Evolutionary conservation across 2,888 invertebrate species (phyloP).

Genomic region (Vanessa cardui): DNA sequence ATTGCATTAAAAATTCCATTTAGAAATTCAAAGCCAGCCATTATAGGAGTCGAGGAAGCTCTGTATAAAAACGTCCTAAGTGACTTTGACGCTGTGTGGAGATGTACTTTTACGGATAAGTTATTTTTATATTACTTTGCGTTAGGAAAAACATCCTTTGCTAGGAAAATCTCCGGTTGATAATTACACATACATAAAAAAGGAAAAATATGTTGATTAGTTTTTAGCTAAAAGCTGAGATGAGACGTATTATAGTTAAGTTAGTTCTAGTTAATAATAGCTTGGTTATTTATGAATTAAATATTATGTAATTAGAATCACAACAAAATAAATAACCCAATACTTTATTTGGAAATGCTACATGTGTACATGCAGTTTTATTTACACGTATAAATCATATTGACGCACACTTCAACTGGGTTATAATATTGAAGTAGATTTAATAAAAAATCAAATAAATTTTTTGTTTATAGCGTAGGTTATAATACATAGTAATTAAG

Average conservation of each 20-base stretch:
- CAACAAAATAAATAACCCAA: too few relatives aligned
- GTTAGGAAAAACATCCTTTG: constrained; percentile 6
- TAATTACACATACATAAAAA: constrained; percentile 5
- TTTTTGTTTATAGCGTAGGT: too few relatives aligned
- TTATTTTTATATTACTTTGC: constrained; percentile 4
- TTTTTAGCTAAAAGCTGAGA: background rate
- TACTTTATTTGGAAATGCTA: too few relatives aligned
- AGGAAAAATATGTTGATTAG: constrained; percentile 6
- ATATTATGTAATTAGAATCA: background rate
- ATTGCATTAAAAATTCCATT: constrained; percentile 90
- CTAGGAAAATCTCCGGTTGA: constrained; percentile 10
- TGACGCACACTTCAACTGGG: too few relatives aligned
- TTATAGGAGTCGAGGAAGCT: constrained; percentile 45
- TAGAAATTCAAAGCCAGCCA: constrained; percentile 86
- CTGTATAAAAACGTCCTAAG: constrained; percentile 8
- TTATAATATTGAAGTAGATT: too few relatives aligned
- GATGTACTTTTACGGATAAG: background rate
- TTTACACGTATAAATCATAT: too few relatives aligned
- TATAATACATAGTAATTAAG: too few relatives aligned
- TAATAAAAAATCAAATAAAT: too few relatives aligned
- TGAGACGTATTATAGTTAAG: background rate
- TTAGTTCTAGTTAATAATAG: background rate
- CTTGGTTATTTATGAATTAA: background rate
- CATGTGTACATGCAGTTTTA: too few relatives aligned
- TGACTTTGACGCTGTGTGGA: constrained; percentile 8